Conservation (phyloP, 2,888 invertebrate species). For the Drosophila monieri region DNA sequence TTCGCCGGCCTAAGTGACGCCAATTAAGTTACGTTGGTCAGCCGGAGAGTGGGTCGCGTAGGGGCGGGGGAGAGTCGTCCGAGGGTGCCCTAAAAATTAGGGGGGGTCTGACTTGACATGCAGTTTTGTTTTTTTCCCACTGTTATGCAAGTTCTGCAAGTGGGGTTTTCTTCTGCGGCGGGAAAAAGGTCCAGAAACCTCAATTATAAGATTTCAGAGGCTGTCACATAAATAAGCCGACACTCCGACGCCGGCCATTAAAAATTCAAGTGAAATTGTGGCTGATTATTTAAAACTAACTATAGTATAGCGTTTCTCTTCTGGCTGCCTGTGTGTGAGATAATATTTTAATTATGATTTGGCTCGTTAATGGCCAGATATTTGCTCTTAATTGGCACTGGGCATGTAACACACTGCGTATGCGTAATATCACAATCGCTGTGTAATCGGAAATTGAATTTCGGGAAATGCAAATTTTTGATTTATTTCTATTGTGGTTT, state of each 20-base stretch:
- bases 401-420: slow-evolving; percentile 34
- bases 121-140: slow-evolving; percentile 36
- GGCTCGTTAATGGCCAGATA: slow-evolving; percentile 39
- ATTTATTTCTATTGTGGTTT: slow-evolving; percentile 19
- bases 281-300: slow-evolving; percentile 61
- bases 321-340: slow-evolving; percentile 2
- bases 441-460: slow-evolving; percentile 15
- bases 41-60: no score
- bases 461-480: slow-evolving; percentile 12
- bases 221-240: slow-evolving; percentile 61
- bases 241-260: slow-evolving; percentile 60
- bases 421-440: slow-evolving; percentile 28
- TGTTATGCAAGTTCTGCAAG: slow-evolving; percentile 68
- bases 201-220: slow-evolving; percentile 28
- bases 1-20: slow-evolving; percentile 66
- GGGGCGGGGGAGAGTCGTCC: no score
- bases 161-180: slow-evolving; percentile 12
- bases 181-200: slow-evolving; percentile 8
- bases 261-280: slow-evolving; percentile 72
- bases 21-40: slow-evolving; percentile 69
- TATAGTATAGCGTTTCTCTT: no score
- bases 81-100: neutral
- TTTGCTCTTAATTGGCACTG: slow-evolving; percentile 24
- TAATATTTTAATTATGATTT: slow-evolving; percentile 63
- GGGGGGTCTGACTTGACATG: neutral